These are phyloP conservation scores for Helicoverpa armigera DNA, from an alignment of 1,140 invertebrate genomes.

Conservation along the genomic window DNA sequence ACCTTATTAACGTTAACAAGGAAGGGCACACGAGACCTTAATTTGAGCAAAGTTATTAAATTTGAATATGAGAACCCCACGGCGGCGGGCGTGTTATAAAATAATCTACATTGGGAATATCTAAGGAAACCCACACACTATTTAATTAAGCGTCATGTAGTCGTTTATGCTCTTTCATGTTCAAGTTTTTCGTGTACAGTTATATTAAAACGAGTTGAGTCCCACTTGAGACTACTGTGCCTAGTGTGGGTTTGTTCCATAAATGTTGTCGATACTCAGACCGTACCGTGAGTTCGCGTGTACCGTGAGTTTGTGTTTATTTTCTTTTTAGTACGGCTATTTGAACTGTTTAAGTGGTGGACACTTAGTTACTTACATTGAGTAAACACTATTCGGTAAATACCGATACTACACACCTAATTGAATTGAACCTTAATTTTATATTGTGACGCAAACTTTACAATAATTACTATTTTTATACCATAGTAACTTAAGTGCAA, in stretches of 20 bases:
- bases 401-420: too few species aligned
- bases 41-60: conserved; percentile 59
- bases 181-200: conserved; percentile 3
- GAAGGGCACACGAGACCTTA: conserved; percentile 54
- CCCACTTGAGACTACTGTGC: background rate
- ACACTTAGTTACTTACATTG: too few species aligned
- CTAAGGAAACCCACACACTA: conserved; percentile 26
- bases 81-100: conserved; percentile 50
- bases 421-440: too few species aligned
- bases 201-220: background rate
- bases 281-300: too few species aligned
- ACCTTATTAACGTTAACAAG: conserved; percentile 57
- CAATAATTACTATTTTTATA: too few species aligned
- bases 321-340: background rate
- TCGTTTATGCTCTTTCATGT: conserved; percentile 20
- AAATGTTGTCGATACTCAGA: background rate
- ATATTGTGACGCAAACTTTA: too few species aligned
- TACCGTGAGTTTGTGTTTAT: conserved; percentile 2
- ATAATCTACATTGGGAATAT: conserved; percentile 50
- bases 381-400: too few species aligned
- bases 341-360: background rate
- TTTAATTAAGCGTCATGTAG: conserved; percentile 26
- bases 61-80: conserved; percentile 52
- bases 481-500: too few species aligned
- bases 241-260: background rate